These are phyloP conservation scores for Caenorhabditis inopinata DNA, from an alignment of 1,140 invertebrate species.

Conservation along the genomic window DNA sequence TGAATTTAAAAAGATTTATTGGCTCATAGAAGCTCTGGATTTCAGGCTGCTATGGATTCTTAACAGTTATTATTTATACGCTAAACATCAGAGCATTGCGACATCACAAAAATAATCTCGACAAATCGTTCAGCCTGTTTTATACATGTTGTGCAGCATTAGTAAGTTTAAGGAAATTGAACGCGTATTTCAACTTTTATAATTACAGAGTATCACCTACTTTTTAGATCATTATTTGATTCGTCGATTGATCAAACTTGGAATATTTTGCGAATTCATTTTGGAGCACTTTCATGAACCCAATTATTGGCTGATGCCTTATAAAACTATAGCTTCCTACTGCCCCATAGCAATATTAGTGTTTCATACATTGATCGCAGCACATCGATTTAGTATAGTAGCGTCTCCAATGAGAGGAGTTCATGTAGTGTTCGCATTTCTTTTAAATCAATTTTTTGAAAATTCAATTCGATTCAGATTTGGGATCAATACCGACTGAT, in stretches of 20 bases:
- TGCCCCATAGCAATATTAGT: constrained; percentile 12
- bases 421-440: no score
- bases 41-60: constrained; percentile 2
- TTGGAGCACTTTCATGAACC: not conserved
- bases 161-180: not conserved
- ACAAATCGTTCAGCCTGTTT: not conserved
- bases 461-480: no score
- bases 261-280: constrained; percentile 12
- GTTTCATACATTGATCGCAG: not conserved
- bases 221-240: constrained; percentile 7
- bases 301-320: constrained; percentile 10
- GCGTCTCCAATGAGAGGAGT: not conserved
- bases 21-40: no score
- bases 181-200: no score
- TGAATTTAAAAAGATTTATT: no score
- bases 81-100: not conserved
- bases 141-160: not conserved
- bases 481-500: not conserved
- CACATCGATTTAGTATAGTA: not conserved
- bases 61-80: not conserved
- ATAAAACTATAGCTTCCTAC: constrained; percentile 4
- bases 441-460: no score
- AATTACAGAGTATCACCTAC: not conserved
- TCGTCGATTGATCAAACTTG: not conserved
- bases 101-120: not conserved